Conservation (phyloP, 2,888 invertebrate genomes). For the Acrocyrtus sp. region DNA sequence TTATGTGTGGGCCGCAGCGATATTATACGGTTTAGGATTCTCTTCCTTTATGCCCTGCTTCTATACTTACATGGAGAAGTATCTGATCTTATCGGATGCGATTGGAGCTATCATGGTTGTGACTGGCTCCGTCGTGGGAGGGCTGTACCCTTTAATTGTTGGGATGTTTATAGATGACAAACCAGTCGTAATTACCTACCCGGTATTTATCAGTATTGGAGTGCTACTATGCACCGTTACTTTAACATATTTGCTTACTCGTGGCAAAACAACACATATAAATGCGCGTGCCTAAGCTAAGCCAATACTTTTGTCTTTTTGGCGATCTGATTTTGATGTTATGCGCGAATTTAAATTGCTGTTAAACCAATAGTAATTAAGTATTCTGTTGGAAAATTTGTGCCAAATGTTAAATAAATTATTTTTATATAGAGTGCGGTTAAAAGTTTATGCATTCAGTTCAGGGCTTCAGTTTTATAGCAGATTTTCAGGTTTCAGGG, state of each 20-base stretch:
- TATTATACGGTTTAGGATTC: slow-evolving; percentile 50
- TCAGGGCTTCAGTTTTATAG: no score
- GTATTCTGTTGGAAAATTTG: no score
- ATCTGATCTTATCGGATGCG: slow-evolving; percentile 39
- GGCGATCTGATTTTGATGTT: no score
- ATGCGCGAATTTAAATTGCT: no score
- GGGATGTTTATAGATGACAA: slow-evolving; percentile 42
- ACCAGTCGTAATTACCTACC: slow-evolving; percentile 23
- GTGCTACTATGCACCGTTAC: neutral
- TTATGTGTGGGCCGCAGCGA: slow-evolving; percentile 50
- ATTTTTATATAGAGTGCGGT: no score
- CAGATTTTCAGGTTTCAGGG: no score
- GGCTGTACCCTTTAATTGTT: slow-evolving; percentile 49
- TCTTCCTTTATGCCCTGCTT: slow-evolving; percentile 33
- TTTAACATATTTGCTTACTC: neutral
- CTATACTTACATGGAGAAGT: slow-evolving; percentile 47
- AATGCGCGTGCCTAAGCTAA: neutral
- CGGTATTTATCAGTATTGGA: slow-evolving; percentile 28
- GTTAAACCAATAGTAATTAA: no score
- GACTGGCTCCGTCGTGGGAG: slow-evolving; percentile 22
- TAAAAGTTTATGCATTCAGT: no score
- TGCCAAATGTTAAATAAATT: no score
- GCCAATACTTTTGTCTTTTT: no score
- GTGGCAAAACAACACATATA: neutral
- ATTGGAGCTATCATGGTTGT: slow-evolving; percentile 45